Evolutionary conservation across 2,113 vertebrate genomes (phyloP).

Genomic region (Pholis gunnellus): DNA sequence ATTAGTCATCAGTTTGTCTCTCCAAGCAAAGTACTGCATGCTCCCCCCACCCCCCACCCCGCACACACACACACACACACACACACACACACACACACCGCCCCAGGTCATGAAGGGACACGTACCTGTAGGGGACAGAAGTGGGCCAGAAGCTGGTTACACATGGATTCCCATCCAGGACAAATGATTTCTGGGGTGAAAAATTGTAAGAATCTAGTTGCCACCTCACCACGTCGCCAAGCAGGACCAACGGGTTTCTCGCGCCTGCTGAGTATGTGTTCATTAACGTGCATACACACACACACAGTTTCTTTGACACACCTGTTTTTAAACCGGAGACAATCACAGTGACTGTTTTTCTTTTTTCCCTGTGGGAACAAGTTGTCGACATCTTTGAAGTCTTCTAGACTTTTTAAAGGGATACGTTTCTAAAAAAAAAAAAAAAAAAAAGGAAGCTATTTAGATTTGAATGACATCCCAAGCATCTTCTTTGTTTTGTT

Average conservation of each 20-base stretch:
- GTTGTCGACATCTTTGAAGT: background rate
- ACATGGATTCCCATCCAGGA: background rate
- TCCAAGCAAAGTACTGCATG: background rate
- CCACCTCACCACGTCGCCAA: constrained; percentile 10
- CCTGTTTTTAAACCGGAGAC: constrained; percentile 25
- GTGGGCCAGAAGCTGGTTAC: background rate
- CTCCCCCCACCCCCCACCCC: background rate
- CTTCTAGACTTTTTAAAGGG: background rate
- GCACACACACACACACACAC: too few species aligned
- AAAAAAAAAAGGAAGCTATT: constrained; percentile 17
- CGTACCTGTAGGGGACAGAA: background rate
- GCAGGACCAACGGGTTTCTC: constrained; percentile 72
- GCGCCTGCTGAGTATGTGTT: constrained; percentile 18
- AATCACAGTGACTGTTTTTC: constrained; percentile 3
- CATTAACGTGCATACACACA: constrained; percentile 13
- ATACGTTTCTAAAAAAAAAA: constrained; percentile 13
- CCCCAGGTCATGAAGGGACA: too few species aligned
- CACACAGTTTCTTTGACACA: constrained; percentile 32
- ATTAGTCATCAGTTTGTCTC: constrained; percentile 8
- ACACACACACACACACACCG: too few species aligned
- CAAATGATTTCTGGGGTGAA: constrained; percentile 16
- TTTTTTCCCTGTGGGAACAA: constrained; percentile 25
- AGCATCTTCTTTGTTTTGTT: background rate
- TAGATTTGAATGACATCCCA: background rate
- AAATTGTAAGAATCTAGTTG: constrained; percentile 41